A percentile compares a stretch with the other conserved stretches of the same genome.
Conservation (phyloP, 2,888 invertebrate genomes). For the Pammene aurita region DNA sequence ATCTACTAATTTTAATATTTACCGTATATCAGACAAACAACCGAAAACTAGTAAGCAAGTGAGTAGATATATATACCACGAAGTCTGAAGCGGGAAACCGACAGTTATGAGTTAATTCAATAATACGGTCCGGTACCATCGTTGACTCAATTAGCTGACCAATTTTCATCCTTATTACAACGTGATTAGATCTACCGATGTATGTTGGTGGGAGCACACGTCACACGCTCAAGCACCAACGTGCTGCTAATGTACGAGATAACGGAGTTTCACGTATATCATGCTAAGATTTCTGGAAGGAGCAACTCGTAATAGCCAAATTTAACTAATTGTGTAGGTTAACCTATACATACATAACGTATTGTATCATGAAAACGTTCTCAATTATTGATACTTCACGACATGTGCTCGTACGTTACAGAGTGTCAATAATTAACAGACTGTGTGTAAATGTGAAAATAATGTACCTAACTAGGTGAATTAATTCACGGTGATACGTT, state of each 20-base stretch:
- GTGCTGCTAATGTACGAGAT: constrained; percentile 35
- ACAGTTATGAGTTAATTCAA: constrained; percentile 60
- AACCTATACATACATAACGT: too few species aligned
- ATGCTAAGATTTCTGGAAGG: neutral
- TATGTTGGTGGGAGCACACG: neutral
- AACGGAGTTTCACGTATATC: constrained; percentile 16
- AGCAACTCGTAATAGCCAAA: neutral
- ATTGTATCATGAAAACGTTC: neutral
- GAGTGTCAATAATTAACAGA: too few species aligned
- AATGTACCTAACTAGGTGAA: neutral
- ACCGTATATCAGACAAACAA: constrained; percentile 1
- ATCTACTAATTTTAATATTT: too few species aligned
- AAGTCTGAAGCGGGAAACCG: constrained; percentile 51
- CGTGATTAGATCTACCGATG: neutral
- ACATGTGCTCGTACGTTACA: too few species aligned
- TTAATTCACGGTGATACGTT: neutral
- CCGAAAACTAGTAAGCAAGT: neutral
- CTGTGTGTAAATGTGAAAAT: neutral
- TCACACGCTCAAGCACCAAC: constrained; percentile 29
- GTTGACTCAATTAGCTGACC: neutral
- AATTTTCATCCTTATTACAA: neutral
- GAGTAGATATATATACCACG: neutral
- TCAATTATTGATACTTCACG: too few species aligned
- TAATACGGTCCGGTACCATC: constrained; percentile 47
- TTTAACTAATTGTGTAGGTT: neutral